Percentiles rank a stretch among this genome's conserved stretches.
Evolutionary conservation across 2,797 vertebrate species (phyloP).

Genomic region (Rallus crepitans): DNA sequence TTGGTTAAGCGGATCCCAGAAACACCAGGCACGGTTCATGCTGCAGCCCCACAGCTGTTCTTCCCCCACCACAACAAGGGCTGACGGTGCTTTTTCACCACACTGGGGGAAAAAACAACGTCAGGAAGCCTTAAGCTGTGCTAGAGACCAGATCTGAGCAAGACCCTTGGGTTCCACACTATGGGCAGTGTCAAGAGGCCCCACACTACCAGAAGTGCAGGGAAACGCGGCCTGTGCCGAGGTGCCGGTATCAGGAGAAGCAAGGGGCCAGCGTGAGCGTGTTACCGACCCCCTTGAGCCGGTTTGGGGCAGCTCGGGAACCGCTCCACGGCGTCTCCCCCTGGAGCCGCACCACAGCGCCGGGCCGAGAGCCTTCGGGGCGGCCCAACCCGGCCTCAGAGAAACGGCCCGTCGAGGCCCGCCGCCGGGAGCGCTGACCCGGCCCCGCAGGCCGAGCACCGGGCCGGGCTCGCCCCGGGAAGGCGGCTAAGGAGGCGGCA

Average conservation of each 20-base stretch:
- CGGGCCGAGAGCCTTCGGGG: too few relatives aligned
- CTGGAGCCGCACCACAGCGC: too few relatives aligned
- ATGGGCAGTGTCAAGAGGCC: too few relatives aligned
- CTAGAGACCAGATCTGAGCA: neutral
- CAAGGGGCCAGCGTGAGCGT: too few relatives aligned
- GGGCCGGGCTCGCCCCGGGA: neutral
- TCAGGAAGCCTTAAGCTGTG: too few relatives aligned
- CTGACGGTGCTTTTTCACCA: too few relatives aligned
- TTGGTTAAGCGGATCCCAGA: neutral
- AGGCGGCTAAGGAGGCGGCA: neutral
- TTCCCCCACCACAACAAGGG: neutral
- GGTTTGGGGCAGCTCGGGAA: too few relatives aligned
- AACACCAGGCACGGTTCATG: neutral
- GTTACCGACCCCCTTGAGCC: too few relatives aligned
- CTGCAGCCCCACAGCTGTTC: neutral
- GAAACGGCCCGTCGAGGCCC: too few relatives aligned
- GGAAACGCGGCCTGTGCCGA: fast-evolving
- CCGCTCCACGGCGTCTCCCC: too few relatives aligned
- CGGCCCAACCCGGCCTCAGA: neutral
- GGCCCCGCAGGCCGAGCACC: too few relatives aligned
- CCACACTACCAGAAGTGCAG: fast-evolving
- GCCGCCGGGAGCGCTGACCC: too few relatives aligned
- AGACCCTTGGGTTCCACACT: fast-evolving
- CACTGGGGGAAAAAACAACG: neutral
- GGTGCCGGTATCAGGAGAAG: fast-evolving